Evolutionary conservation across 2,113 vertebrate species (phyloP).

Genomic region (Poicephalus gulielmi): DNA sequence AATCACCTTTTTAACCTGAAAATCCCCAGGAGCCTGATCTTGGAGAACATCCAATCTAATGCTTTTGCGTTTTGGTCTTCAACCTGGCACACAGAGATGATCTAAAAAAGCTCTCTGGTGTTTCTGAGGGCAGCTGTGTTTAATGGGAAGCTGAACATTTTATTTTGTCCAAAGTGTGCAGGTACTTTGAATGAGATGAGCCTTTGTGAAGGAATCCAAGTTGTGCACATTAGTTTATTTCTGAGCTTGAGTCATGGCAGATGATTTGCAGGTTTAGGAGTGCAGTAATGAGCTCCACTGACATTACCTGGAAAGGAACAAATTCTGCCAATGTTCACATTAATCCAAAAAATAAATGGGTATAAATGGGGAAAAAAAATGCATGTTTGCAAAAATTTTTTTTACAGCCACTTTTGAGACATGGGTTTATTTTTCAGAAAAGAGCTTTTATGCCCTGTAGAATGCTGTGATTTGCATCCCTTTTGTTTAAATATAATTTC

Average conservation of each 20-base stretch:
- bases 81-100: background rate
- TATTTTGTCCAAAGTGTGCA: background rate
- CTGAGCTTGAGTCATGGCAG: background rate
- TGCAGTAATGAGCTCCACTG: background rate
- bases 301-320: background rate
- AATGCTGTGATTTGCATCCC: background rate
- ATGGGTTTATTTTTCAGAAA: background rate
- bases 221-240: background rate
- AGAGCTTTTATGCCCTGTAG: background rate
- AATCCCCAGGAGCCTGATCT: background rate
- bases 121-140: background rate
- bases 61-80: slow-evolving; percentile 9
- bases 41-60: slow-evolving; percentile 2
- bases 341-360: background rate
- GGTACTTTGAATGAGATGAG: background rate
- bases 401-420: background rate
- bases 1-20: slow-evolving; percentile 11
- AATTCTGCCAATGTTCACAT: background rate
- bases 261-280: background rate
- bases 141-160: background rate
- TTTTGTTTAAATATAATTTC: background rate
- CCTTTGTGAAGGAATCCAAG: background rate
- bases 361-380: background rate
- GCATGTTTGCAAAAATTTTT: background rate
- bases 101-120: background rate